Base-by-base conservation (phyloP, 2,888 invertebrate species). In the Hesperia comma region DNA sequence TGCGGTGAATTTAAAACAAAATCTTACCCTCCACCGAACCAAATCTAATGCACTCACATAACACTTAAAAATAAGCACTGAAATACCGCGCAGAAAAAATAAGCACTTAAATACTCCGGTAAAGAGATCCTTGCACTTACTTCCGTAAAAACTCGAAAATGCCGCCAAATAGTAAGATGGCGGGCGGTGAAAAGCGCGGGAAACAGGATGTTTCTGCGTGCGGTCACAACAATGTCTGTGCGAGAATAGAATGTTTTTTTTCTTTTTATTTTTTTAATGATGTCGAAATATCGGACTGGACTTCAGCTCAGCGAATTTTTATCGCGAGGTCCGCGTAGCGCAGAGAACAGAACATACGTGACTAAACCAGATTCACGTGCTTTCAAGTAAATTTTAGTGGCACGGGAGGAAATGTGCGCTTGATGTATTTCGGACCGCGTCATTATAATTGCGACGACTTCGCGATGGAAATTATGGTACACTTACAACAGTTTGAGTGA, bases 321-420 rank as follows among this genome's bases (percentile, higher is more conserved):
- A 84, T 81, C 81, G 79, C 83, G 76, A 77, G 83, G 85, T 85
- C 85, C 79, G 82, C 78, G 83, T 79, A 79, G 88, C 79, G 85
- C 33, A 33, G 84, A 79, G 86, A 84, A 84, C 77, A 79, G 85
- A 82, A 79, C 80, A 80, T 84, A 81, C 86, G 89, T 89, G 88
- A 90, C 90, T 90, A 89, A 87, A 80, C 77, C 77, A 63, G 72
- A 72, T 82, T 84, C 86, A 85, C 85, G 81, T 87, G 86, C 74
- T 84, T 83, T 85, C 79, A 85, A 85, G 84, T 84, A 87, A 88
- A 88, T 86, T 89, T 88, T 86, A 85, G 80, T 85, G 82, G 84
- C 83, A 81, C 79, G 77, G 78, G 78, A 76, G 83, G 82, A 86
- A 85, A 82, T 77, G 79, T 76, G 57, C 51, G 57, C 46, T 77